Base-by-base conservation (phyloP, 2,113 vertebrate genomes). In the Megaceryle torquata region DNA sequence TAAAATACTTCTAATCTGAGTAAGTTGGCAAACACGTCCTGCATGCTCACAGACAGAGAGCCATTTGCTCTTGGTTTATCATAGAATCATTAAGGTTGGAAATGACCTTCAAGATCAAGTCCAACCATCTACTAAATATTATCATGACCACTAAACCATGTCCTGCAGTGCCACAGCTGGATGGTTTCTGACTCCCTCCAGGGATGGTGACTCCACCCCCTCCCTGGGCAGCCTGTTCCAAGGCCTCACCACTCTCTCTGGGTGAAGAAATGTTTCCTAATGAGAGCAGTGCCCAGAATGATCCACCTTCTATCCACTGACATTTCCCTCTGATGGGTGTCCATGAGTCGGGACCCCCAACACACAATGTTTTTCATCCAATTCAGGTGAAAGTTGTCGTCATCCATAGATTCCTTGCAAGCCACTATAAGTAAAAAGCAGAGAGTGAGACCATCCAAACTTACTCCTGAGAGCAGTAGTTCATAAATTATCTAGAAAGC, bases 11-110 rank as follows among this genome's bases (percentile, higher is more conserved):
- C 91, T 79, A 44, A 35, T 84, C 21, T 63, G 35, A 80, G 41
- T 80, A 69, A 86, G 68, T 84, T 43, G 78, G 90, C 82, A 93
- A 96, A 90, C 82, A 89, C 20, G 54, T 76, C 26, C 86, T 93
- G 35, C 0, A 0, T 48, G 39, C 57, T 89, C 20, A 31, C 82
- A 83, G 60, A 79, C 75, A 82, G 28, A 75, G 63, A 91, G 60
- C 70, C 75, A 35, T 96, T 96, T 89, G 82, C 60, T 90, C 69
- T 77, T 94, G 88, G 79, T 24, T 50, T 50, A 50, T 50, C 19
- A 46, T 19, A 46, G 46, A 46, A 46, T 46, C 46, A 46, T 20
- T 46, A 46, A 46, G 18, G 46, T 46, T 46, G 46, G 46, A 46
- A 46, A 46, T 20, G 46, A 20, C 46, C 19, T 46, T 46, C 19